phyloP scores from a whole-genome alignment of 1,140 invertebrate species.

The Halictus rubicundus region DNA sequence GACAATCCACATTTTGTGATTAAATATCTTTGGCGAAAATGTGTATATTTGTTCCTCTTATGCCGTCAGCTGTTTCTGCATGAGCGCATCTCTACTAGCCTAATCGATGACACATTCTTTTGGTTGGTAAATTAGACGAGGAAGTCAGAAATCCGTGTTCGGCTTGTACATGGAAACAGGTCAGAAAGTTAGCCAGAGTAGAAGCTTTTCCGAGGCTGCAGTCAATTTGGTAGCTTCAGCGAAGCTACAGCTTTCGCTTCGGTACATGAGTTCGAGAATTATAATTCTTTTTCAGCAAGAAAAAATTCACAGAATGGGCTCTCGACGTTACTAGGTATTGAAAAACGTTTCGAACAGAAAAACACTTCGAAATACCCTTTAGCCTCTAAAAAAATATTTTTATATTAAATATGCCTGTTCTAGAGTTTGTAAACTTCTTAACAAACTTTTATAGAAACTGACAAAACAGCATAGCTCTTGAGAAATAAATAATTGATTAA shows the following conservation, averaged over 20 bases:
- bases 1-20: no score
- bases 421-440: no score
- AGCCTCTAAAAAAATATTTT: no score
- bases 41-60: not conserved
- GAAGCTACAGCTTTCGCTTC: not conserved
- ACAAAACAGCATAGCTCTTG: no score
- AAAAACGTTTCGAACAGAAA: no score
- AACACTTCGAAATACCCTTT: no score
- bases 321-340: no score
- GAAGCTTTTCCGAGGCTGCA: not conserved
- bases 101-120: not conserved
- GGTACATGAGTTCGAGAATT: not conserved
- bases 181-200: not conserved
- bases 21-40: not conserved
- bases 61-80: not conserved
- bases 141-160: not conserved
- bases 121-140: not conserved
- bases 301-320: slow-evolving; percentile 1
- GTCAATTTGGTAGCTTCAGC: slow-evolving; percentile 12
- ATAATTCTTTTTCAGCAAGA: slow-evolving; percentile 1
- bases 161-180: not conserved
- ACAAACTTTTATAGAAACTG: no score
- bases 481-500: no score
- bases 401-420: no score
- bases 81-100: not conserved